Evolutionary conservation across 2,113 vertebrate species (phyloP), one percentile per base, ranked within the genome.

Genomic region (Patagioenas fasciata): DNA sequence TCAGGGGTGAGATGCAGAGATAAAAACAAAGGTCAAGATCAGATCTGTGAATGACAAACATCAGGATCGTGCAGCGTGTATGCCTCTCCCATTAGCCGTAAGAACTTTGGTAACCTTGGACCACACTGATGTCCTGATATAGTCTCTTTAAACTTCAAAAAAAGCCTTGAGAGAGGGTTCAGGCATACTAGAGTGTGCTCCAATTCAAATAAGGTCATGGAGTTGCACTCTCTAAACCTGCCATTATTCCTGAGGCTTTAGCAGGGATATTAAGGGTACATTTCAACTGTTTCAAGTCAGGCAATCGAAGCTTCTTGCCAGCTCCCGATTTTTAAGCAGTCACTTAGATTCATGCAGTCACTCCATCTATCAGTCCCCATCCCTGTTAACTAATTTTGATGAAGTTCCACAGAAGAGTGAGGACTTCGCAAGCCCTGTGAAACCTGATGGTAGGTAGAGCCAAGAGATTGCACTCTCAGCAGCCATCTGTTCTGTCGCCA

Each of bases 11-110:
- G 85, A 93, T 96, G 72, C 34, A 94, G 67, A 80, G 93, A 95
- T 91, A 80, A 93, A 95, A 88, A 62, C 61, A 86, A 83, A 94
- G 88, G 93, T 93, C 90, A 74, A 82, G 53, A 90, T 44, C 69
- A 88, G 64, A 88, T 71, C 82, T 90, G 34, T 92, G 77, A 86
- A 54, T 29, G 57, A 66, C 69, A 94, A 90, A 88, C 44, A 64
- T 74, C 38, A 60, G 57, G 74, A 84, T 80, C 6, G 2, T 8
- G 51, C 38, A 71, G 72, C 1, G 1, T 7, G 0, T 80, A n/a
- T 48, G 51, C 82, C n/a, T 93, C 64, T 90, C 53, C 65, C 42
- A 11, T 67, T 42, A 86, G 57, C 60, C 1, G 0, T 60, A 80
- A 65, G 40, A 81, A 36, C 64, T 77, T 67, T 1, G 6, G 53